Evolutionary conservation across 2,797 vertebrate species (phyloP), one percentile per base, ranked within the genome.

Genomic region (Ctenochaetus hawaiiensis): DNA sequence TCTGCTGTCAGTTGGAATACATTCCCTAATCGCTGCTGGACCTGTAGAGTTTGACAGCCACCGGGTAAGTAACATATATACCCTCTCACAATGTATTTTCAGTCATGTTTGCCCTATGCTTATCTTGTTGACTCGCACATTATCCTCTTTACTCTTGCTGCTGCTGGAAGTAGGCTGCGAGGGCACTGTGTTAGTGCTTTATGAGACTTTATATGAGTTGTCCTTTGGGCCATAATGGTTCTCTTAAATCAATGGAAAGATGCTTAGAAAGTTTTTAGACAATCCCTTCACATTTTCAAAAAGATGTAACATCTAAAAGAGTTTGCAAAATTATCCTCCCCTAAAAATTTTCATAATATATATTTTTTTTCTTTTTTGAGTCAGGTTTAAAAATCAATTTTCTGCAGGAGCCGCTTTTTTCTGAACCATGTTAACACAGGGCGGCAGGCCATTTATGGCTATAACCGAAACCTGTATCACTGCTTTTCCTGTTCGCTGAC

Each of bases 11-110:
- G 14, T 45, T 80, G 88, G 83, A 87, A 84, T 89, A 84, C 48
- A 51, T 73, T 54, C 14, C 62, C 20, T 77, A 45, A 23, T 68
- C 52, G 39, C 70, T 54, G 23, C 26, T 68, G 81, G 77, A 87
- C 39, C 60, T 62, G 39, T 37, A 59, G 60, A 54, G 47, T 54
- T 66, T 67, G n/a, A 70, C 61, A 81, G 43, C 54, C 58, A 66
- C 43, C 60, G 9, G 87, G 91, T 94, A 86, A 93, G 92, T 94
- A 60, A 34, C 57, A 74, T 61, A 2, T 77, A 20, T 48, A 34
- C 30, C 23, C 14, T 1, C 11, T 68, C 57, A 52, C 62, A 62
- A 47, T 69, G 0, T 68, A 7, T 71, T 72, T 7, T 16, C 1
- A 23, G 20, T 61, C 17, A 66, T 67, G 44, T 67, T 77, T 76